phyloP scores from a whole-genome alignment of 2,888 invertebrate species.

The Acronicta psi region DNA sequence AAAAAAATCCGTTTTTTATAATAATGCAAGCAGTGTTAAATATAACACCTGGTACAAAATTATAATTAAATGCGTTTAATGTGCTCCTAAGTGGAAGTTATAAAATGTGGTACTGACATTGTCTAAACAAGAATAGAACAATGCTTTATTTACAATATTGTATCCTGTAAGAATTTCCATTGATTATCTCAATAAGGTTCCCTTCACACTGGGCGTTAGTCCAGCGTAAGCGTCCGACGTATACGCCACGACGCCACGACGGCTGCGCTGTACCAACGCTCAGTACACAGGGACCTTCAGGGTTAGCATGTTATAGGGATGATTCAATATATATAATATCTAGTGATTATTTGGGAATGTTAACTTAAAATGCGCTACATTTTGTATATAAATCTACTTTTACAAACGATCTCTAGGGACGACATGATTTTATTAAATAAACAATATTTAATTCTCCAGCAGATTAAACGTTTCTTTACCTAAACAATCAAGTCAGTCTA shows the following conservation, averaged over 20 bases:
- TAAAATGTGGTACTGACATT: conserved; percentile 14
- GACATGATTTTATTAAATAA: conserved; percentile 22
- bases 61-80: conserved; percentile 50
- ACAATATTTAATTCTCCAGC: conserved; percentile 3
- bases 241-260: background rate
- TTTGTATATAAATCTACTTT: conserved; percentile 49
- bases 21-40: conserved; percentile 14
- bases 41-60: conserved; percentile 32
- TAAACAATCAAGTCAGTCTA: background rate
- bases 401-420: conserved; percentile 22
- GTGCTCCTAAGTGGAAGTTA: conserved; percentile 35
- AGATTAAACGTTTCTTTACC: background rate
- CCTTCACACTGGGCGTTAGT: background rate
- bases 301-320: conserved; percentile 19
- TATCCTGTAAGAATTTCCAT: conserved; percentile 20
- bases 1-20: conserved; percentile 2
- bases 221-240: background rate
- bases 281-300: background rate
- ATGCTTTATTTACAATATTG: background rate
- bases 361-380: conserved; percentile 73
- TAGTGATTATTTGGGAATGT: conserved; percentile 75
- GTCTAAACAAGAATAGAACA: conserved; percentile 7
- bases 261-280: background rate
- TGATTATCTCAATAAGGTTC: conserved; percentile 6
- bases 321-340: conserved; percentile 57